Conservation (phyloP, 2,888 invertebrate species). For the Timandra comae region DNA sequence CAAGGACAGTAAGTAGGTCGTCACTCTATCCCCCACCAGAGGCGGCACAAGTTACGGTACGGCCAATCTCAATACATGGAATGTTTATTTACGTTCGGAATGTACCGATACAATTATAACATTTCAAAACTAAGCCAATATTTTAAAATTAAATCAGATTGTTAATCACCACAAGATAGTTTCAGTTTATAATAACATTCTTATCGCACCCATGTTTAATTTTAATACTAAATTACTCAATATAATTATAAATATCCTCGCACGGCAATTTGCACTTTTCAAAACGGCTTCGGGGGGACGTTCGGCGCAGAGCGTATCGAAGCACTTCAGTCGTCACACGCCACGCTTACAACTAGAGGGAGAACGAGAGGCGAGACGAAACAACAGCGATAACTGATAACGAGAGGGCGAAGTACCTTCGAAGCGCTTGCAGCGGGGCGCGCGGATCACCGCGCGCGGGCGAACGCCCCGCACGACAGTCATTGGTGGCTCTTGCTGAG, state of each 20-base stretch:
- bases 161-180: conserved; percentile 11
- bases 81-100: conserved; percentile 55
- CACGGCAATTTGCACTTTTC: conserved; percentile 70
- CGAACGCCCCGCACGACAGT: conserved; percentile 73
- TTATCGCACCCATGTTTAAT: conserved; percentile 42
- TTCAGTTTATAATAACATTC: conserved; percentile 34
- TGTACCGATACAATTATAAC: conserved; percentile 28
- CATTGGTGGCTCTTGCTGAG: conserved; percentile 95
- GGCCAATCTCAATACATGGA: conserved; percentile 49
- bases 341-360: conserved; percentile 24
- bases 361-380: conserved; percentile 20
- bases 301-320: conserved; percentile 66
- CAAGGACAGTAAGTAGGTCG: conserved; percentile 52
- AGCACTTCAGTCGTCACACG: conserved; percentile 51
- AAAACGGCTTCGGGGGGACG: conserved; percentile 72
- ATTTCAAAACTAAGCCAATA: conserved; percentile 20
- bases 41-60: conserved; percentile 29
- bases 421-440: conserved; percentile 51
- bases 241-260: conserved; percentile 56
- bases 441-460: conserved; percentile 50
- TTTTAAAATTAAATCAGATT: conserved; percentile 26
- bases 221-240: conserved; percentile 70
- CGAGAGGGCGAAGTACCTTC: conserved; percentile 46
- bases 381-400: conserved; percentile 23
- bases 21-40: conserved; percentile 64